Percentiles rank a stretch among this genome's conserved stretches.
Conservation (phyloP, 1,140 invertebrate genomes). For the Sminthurides bifidus region DNA sequence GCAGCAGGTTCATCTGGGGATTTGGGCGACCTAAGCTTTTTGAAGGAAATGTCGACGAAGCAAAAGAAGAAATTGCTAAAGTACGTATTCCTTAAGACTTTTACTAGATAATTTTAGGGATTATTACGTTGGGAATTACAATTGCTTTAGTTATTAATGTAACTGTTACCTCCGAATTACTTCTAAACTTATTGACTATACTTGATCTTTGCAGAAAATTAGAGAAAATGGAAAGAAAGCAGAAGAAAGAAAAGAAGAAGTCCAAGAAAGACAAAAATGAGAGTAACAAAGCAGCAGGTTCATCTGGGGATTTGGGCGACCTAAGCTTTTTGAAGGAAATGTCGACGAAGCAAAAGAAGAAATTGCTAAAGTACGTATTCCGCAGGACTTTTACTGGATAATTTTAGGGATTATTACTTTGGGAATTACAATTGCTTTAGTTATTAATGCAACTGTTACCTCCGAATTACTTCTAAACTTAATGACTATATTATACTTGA, state of each 20-base stretch:
- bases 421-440: background rate
- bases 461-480: background rate
- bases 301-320: constrained; percentile 38
- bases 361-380: constrained; percentile 61
- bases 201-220: constrained; percentile 49
- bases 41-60: constrained; percentile 70
- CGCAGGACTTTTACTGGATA: background rate
- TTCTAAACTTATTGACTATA: background rate
- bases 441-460: background rate
- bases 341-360: constrained; percentile 77
- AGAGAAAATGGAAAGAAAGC: constrained; percentile 57
- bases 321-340: constrained; percentile 67
- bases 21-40: constrained; percentile 52
- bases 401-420: background rate
- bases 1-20: constrained; percentile 31
- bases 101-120: background rate
- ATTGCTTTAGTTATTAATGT: background rate
- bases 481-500: background rate
- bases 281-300: constrained; percentile 43
- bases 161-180: background rate
- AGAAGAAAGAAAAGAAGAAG: constrained; percentile 39
- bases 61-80: constrained; percentile 83
- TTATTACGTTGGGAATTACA: background rate
- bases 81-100: constrained; percentile 40
- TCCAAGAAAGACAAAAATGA: constrained; percentile 35